phyloP scores from a whole-genome alignment of 2,797 vertebrate species.

The Anguilla marmorata region DNA sequence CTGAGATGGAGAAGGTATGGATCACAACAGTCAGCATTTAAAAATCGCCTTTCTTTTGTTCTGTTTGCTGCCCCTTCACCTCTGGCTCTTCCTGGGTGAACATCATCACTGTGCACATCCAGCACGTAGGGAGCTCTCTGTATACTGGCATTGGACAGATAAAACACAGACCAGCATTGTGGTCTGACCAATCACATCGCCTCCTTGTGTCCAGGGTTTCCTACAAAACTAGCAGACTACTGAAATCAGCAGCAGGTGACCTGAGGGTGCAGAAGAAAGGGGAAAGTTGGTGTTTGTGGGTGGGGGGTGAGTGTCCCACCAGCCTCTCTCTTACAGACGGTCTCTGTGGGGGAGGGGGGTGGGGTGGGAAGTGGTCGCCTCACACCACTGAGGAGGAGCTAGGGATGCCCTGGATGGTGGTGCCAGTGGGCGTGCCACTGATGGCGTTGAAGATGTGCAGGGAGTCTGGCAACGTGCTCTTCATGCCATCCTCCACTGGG shows the following conservation, averaged over 20 bases:
- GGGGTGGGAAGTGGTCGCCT: constrained; percentile 53
- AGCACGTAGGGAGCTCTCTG: constrained; percentile 68
- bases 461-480: constrained; percentile 85
- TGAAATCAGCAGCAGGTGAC: neutral
- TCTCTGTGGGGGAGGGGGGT: constrained; percentile 8
- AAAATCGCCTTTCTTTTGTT: neutral
- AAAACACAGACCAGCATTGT: neutral
- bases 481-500: constrained; percentile 77
- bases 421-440: constrained; percentile 86
- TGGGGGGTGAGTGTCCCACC: constrained; percentile 31
- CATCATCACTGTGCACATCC: constrained; percentile 43
- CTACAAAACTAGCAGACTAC: neutral
- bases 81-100: constrained; percentile 39
- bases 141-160: constrained; percentile 44
- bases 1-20: constrained; percentile 11
- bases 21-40: neutral
- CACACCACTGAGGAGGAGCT: constrained; percentile 82
- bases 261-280: neutral
- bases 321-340: neutral
- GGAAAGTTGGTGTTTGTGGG: neutral
- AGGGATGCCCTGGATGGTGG: constrained; percentile 79
- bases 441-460: constrained; percentile 95
- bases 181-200: neutral
- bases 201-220: neutral
- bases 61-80: neutral